These are phyloP conservation scores for Eufriesea mexicana DNA, from an alignment of 1,140 invertebrate genomes.

Conservation along the genomic window DNA sequence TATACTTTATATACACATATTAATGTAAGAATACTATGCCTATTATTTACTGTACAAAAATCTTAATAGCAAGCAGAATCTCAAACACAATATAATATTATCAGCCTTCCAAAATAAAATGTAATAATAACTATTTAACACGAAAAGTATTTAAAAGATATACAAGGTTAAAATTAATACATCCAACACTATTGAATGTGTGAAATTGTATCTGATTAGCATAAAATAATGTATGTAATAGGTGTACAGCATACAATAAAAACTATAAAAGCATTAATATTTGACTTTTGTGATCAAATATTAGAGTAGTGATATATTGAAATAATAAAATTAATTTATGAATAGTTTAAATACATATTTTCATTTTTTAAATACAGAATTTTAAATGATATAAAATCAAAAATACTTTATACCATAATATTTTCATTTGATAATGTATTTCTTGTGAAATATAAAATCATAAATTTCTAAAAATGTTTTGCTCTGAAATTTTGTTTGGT, in stretches of 20 bases:
- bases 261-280: neutral
- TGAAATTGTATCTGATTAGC: neutral
- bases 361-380: neutral
- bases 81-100: constrained; percentile 16
- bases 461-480: neutral
- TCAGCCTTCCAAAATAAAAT: constrained; percentile 31
- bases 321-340: neutral
- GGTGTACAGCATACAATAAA: neutral
- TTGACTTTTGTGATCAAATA: neutral
- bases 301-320: neutral
- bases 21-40: constrained; percentile 7
- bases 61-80: constrained; percentile 18
- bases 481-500: neutral
- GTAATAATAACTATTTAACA: constrained; percentile 33
- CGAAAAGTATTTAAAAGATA: constrained; percentile 10
- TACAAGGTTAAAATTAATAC: constrained; percentile 12
- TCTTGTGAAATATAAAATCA: constrained; percentile 3
- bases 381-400: neutral
- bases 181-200: neutral
- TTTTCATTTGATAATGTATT: neutral
- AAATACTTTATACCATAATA: neutral
- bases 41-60: constrained; percentile 28
- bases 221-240: constrained; percentile 15
- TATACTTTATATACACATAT: constrained; percentile 40
- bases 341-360: neutral